Base-by-base conservation (phyloP, 2,797 vertebrate genomes). In the Alca torda region DNA sequence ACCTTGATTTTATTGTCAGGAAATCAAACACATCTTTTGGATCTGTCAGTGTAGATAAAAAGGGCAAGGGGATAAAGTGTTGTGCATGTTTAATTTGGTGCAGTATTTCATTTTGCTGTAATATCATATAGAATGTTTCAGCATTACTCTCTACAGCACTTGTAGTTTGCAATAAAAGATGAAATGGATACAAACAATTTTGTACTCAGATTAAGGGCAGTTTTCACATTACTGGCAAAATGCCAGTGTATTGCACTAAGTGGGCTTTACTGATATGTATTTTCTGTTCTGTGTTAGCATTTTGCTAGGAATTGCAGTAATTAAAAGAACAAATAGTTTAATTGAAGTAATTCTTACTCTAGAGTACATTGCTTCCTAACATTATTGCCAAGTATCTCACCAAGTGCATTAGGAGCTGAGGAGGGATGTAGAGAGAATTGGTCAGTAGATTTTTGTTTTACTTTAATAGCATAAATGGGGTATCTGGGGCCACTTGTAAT, bases 271-370 rank as follows among this genome's bases (percentile, higher is more conserved):
- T 6, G 16, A 53, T 67, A 74, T 0, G 11, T 12, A 6, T 87
- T 85, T 84, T 73, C 53, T 84, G 80, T 8, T 93, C 63, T 84
- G 18, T 73, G n/a, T 88, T 91, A 76, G 60, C 30, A 20, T 59
- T 68, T 75, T 80, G 16, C 45, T 92, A 26, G 61, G 21, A 83
- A 79, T 89, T 63, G 74, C 68, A 87, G 64, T 60, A 77, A 92
- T 85, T 85, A 89, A 92, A 95, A 95, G 63, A 87, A 80, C 28
- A 92, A 93, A 92, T 80, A n/a, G 56, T 90, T 80, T 83, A 85
- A 75, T 30, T 61, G 41, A 83, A 79, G 19, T 46, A 20, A 18
- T 75, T 83, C 14, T 50, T 82, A 69, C 68, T 63, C 41, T 84
- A 50, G 41, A 84, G 48, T 75, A 68, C 8, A 2, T 51, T 90